These are phyloP conservation scores for Epizoanthus stellaris DNA, from an alignment of 92 coral and sea anemone species.

Conservation along the genomic window DNA sequence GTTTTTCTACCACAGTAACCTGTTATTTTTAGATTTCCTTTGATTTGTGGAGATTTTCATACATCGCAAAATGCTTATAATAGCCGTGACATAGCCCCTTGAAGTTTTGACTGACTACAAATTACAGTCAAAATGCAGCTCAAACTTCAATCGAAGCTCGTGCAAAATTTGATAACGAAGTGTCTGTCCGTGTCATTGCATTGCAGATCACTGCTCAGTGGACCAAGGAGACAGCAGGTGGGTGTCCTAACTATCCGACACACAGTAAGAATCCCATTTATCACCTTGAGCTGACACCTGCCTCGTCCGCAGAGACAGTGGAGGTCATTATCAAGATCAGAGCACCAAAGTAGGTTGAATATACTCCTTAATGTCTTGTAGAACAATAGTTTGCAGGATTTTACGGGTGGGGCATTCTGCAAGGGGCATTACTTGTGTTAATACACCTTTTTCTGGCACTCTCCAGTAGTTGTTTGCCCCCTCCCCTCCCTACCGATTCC, in stretches of 20 bases:
- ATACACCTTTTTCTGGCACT: no score
- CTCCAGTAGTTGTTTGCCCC: no score
- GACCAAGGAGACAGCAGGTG: constrained; percentile 91
- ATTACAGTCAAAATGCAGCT: neutral
- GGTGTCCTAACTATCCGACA: constrained; percentile 91
- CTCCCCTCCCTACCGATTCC: no score
- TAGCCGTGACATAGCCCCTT: no score
- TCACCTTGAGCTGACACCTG: constrained; percentile 72
- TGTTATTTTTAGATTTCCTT: no score
- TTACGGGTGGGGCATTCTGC: no score
- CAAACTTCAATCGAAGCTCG: no score
- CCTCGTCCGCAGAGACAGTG: constrained; percentile 77
- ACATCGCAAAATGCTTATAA: no score
- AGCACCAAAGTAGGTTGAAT: constrained; percentile 88
- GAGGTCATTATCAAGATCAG: constrained; percentile 87
- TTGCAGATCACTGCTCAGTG: constrained; percentile 89
- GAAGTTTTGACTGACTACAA: neutral
- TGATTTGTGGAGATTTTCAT: no score
- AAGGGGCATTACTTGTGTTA: no score
- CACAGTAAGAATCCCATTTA: constrained; percentile 88
- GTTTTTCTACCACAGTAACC: no score
- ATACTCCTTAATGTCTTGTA: no score
- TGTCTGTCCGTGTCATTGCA: neutral
- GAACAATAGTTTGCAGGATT: neutral
- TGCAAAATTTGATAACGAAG: neutral